Evolutionary conservation across 2,113 vertebrate species (phyloP).

Genomic region (Notiomystis cincta): DNA sequence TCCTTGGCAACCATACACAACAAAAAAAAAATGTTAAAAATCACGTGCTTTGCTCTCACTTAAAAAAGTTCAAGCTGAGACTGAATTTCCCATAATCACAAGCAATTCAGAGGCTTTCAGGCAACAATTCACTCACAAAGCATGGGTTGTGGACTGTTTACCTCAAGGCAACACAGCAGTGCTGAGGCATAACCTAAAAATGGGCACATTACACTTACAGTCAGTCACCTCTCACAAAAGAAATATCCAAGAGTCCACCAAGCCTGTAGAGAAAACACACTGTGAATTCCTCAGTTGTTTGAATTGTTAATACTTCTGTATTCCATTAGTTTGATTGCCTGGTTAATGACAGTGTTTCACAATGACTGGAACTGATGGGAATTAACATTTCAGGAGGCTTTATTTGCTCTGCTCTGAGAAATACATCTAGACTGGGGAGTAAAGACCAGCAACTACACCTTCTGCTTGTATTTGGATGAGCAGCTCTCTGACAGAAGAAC

Average conservation of each 20-base stretch:
- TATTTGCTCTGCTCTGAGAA: slow-evolving; percentile 41
- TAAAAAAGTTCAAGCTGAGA: background rate
- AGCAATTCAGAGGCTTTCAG: background rate
- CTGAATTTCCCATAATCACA: background rate
- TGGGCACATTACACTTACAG: background rate
- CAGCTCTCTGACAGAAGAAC: background rate
- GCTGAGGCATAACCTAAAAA: background rate
- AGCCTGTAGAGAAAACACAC: background rate
- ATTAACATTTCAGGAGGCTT: slow-evolving; percentile 52
- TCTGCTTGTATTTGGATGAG: background rate
- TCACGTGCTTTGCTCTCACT: background rate
- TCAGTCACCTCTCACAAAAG: background rate
- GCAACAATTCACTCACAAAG: background rate
- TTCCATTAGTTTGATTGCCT: background rate
- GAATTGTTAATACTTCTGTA: background rate
- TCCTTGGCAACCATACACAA: background rate
- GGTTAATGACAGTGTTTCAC: background rate
- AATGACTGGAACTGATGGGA: slow-evolving; percentile 31
- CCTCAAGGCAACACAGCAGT: background rate
- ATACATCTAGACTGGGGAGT: background rate
- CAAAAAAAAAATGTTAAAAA: background rate
- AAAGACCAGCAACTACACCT: background rate
- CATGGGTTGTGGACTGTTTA: background rate
- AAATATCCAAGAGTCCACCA: background rate
- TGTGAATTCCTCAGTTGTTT: background rate